Percentiles rank a stretch among this genome's conserved stretches.
phyloP scores from a whole-genome alignment of 2,113 vertebrate species.

The Onychostoma macrolepis region DNA sequence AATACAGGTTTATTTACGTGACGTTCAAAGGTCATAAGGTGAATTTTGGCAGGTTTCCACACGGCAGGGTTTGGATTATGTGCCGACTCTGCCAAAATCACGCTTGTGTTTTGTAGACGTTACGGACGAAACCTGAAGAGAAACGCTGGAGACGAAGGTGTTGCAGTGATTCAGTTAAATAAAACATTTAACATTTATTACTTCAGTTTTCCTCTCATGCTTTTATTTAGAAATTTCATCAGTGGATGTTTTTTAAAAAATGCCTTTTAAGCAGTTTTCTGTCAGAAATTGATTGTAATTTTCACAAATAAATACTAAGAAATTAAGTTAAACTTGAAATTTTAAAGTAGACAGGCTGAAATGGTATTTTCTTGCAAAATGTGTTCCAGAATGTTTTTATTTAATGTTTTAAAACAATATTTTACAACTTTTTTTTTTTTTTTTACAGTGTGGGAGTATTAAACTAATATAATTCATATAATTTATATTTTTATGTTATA shows the following conservation, averaged over 20 bases:
- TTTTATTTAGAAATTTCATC: not conserved
- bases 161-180: not conserved
- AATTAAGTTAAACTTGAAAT: too few species aligned
- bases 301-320: too few species aligned
- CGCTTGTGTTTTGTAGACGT: not conserved
- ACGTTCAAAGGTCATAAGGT: not conserved
- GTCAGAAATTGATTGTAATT: too few species aligned
- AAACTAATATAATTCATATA: not conserved
- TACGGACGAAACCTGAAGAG: not conserved
- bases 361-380: not conserved
- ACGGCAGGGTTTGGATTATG: not conserved
- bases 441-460: not conserved
- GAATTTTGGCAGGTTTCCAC: not conserved
- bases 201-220: not conserved
- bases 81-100: not conserved
- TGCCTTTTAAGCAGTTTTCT: not conserved
- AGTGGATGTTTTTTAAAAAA: not conserved
- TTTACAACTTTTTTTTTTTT: too few species aligned
- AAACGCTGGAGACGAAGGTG: not conserved
- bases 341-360: not conserved
- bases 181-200: not conserved
- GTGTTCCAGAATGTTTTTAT: too few species aligned
- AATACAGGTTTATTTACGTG: not conserved
- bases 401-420: too few species aligned
- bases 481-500: not conserved